Conservation (phyloP, 2,113 vertebrate genomes). For the Prinia subflava region DNA sequence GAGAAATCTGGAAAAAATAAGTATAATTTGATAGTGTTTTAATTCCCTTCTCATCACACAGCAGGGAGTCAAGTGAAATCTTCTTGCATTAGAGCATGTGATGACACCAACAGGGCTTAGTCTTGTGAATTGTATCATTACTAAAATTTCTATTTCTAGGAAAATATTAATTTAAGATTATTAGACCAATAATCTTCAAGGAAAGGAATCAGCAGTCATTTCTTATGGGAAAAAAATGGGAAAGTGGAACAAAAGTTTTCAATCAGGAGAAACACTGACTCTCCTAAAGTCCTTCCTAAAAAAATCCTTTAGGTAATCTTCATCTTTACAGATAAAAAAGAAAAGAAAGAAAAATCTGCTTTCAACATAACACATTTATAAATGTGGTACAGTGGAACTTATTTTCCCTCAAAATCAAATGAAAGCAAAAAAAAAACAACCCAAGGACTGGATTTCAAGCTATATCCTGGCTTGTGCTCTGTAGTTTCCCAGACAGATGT, state of each 20-base stretch:
- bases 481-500: neutral
- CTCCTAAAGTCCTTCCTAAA: neutral
- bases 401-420: neutral
- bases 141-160: neutral
- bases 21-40: neutral
- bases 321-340: neutral
- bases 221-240: neutral
- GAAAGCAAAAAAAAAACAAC: neutral
- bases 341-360: neutral
- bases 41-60: neutral
- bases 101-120: neutral
- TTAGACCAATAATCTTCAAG: neutral
- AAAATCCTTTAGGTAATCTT: neutral
- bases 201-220: neutral
- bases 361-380: neutral
- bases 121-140: neutral
- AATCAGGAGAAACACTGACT: neutral
- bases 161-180: slow-evolving; percentile 14
- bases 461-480: neutral
- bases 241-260: neutral
- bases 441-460: neutral
- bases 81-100: neutral
- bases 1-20: neutral
- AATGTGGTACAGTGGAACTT: neutral
- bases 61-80: neutral